phyloP scores from a whole-genome alignment of 2,797 vertebrate species.

The Xenentodon cancila region DNA sequence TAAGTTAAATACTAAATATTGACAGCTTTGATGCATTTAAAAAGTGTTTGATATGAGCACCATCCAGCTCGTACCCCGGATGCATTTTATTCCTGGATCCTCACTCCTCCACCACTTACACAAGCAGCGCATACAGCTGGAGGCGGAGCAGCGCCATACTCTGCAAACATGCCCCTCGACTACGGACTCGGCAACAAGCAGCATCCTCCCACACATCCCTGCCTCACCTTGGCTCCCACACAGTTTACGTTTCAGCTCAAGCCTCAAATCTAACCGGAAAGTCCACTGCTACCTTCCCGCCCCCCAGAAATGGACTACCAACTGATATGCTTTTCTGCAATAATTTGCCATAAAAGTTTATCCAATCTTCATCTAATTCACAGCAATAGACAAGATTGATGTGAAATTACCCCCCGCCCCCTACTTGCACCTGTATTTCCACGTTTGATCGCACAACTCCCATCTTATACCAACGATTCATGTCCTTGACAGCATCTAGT shows the following conservation, averaged over 20 bases:
- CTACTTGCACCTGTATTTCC: no score
- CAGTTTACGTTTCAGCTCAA: conserved; percentile 21
- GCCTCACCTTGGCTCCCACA: conserved; percentile 63
- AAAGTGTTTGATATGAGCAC: no score
- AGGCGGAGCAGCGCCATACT: conserved; percentile 9
- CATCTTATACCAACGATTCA: no score
- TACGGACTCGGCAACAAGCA: conserved; percentile 37
- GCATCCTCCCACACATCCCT: conserved; percentile 60
- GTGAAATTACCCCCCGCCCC: no score
- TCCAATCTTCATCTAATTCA: no score
- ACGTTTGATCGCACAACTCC: no score
- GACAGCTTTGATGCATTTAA: no score
- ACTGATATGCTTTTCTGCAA: background rate
- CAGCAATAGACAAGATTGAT: no score
- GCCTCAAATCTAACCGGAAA: background rate
- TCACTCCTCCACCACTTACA: conserved; percentile 43
- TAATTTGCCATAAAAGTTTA: no score
- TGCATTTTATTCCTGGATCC: conserved; percentile 13
- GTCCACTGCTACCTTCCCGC: conserved; percentile 1
- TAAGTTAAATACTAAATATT: no score
- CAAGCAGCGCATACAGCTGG: conserved; percentile 22
- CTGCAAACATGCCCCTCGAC: conserved; percentile 4
- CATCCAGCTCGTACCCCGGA: no score
- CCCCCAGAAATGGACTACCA: conserved; percentile 2
- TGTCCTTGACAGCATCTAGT: no score